Base-by-base conservation (phyloP, 2,888 invertebrate species). In the Coremacera marginata region DNA sequence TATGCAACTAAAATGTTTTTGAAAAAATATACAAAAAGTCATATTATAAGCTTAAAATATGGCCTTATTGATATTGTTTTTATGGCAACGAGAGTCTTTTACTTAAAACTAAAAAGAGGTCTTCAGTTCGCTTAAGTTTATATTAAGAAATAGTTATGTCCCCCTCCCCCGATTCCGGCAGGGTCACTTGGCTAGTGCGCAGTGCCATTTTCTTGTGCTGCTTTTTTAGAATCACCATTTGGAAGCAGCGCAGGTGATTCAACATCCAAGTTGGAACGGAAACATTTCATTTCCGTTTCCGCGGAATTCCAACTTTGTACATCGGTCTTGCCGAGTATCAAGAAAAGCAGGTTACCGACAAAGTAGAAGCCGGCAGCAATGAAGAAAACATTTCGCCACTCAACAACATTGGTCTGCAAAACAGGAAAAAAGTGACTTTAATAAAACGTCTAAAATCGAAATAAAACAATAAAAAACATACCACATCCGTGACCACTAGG, bases 401-500 rank as follows among this genome's bases (percentile, higher is more conserved):
- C 89, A 0, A 79, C 76, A 0, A 89, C 85, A 67, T 90, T 88
- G 25, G 78, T 77, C 89, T 89, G 77, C 22, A 75, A 9, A 8
- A 16, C 22, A 37, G n/a, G 9, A 11, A 25, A 34, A 0, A 14
- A 27, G 57, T 19, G 1, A 11, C 19, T 22, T 5, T n/a, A n/a
- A 3, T 62, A 62, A 73, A 25, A n/a, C 7, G 2, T n/a, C n/a
- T 62, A n/a, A 27, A 22, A 9, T n/a, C 19, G 4, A 22, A 5
- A 5, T 5, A 27, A 1, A n/a, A 19, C 3, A 49, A 3, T 44
- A 16, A 27, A 31, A 22, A 74, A 83, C 91, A 88, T 88, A 95
- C 95, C 90, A 92, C 90, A 86, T 95, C 92, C 3, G 89, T 88
- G 0, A 95, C 92, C 4, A 96, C 91, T 5, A 92, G 84, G 2